Evolutionary conservation across 2,797 vertebrate genomes (phyloP).

Genomic region (Oophaga sylvatica): DNA sequence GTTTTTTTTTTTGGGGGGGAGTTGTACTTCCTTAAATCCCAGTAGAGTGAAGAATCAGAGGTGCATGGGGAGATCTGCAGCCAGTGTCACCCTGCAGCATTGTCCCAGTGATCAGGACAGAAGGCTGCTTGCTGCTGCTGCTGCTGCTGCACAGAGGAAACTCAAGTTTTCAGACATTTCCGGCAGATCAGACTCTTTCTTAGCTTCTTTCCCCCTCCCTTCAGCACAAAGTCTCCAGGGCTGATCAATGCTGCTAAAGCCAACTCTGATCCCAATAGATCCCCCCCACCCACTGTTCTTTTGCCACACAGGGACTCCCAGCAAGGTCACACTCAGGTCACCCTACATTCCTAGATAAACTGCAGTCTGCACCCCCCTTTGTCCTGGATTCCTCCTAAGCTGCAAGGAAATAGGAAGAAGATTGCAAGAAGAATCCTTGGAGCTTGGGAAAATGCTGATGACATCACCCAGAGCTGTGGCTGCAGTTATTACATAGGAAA

Average conservation of each 20-base stretch:
- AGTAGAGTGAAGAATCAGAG: not conserved
- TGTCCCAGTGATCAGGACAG: conserved; percentile 28
- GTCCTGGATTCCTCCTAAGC: conserved; percentile 20
- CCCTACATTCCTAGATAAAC: conserved; percentile 57
- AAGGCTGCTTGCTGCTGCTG: not conserved
- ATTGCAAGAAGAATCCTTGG: not conserved
- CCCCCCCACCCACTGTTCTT: not conserved
- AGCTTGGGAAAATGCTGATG: conserved; percentile 1
- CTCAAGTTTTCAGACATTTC: conserved; percentile 55
- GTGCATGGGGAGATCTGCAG: conserved; percentile 3
- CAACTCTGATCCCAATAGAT: not conserved
- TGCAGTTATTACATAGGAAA: conserved; percentile 27
- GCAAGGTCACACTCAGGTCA: conserved; percentile 57
- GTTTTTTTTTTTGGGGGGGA: not conserved
- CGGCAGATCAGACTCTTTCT: conserved; percentile 48
- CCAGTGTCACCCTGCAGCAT: conserved; percentile 49
- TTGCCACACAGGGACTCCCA: conserved; percentile 18
- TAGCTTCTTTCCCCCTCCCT: conserved; percentile 30
- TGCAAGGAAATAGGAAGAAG: not conserved
- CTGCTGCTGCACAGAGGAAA: conserved; percentile 50
- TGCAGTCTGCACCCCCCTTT: conserved; percentile 31
- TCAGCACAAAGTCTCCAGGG: not conserved
- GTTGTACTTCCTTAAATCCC: not conserved
- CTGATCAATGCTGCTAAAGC: conserved; percentile 35
- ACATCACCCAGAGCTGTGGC: conserved; percentile 21